Evolutionary conservation across 2,797 vertebrate species (phyloP).

Genomic region (Cossypha polioptera): DNA sequence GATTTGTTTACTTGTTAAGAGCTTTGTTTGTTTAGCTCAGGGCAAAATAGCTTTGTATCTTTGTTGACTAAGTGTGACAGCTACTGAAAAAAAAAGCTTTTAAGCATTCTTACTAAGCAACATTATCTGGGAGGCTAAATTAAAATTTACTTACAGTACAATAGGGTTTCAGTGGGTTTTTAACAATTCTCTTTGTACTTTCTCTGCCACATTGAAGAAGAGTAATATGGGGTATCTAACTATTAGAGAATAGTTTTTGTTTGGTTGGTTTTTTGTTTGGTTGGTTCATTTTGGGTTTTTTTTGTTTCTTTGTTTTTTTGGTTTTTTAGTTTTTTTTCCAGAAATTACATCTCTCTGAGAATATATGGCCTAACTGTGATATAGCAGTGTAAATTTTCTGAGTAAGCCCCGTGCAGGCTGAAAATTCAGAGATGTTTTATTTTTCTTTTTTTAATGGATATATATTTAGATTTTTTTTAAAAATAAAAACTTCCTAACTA

Average conservation of each 20-base stretch:
- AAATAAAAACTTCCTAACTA: neutral
- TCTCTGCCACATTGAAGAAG: neutral
- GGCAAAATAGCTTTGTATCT: neutral
- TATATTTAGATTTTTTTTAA: neutral
- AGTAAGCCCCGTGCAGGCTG: neutral
- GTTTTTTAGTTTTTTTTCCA: rapidly evolving
- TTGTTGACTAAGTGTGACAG: neutral
- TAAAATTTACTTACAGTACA: neutral
- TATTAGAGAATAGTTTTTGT: neutral
- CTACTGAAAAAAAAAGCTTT: neutral
- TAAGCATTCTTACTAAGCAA: neutral
- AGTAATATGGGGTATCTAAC: neutral
- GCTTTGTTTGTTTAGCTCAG: neutral
- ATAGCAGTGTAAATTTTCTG: neutral
- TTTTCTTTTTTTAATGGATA: neutral
- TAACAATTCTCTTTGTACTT: neutral
- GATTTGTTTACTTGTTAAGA: neutral
- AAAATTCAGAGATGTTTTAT: neutral
- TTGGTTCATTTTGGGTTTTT: neutral
- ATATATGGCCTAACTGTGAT: neutral
- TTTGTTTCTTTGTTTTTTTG: rapidly evolving
- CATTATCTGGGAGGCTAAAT: neutral
- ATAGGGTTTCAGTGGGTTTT: neutral
- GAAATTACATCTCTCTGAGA: neutral
- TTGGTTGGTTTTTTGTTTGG: rapidly evolving